phyloP scores from a whole-genome alignment of 2,888 invertebrate genomes.

The Dusona sp. region DNA sequence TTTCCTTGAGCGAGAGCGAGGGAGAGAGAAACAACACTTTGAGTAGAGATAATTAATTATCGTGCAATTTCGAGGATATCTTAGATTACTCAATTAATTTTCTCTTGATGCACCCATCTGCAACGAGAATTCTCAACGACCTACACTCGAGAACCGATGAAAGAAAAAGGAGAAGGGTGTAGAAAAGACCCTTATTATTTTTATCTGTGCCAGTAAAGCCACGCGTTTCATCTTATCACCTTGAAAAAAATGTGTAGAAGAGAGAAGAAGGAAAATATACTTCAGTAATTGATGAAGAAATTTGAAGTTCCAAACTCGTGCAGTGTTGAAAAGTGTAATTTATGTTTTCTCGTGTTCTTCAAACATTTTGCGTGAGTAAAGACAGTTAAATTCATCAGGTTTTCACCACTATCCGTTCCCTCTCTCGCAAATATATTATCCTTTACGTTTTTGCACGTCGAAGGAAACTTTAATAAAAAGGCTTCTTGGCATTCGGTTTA shows the following conservation, averaged over 20 bases:
- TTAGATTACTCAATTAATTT: constrained; percentile 49
- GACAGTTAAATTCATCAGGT: constrained; percentile 4
- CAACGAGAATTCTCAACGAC: neutral
- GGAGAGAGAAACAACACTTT: neutral
- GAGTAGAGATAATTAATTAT: constrained; percentile 50
- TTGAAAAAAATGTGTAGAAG: neutral
- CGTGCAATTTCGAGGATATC: constrained; percentile 5
- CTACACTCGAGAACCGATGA: neutral
- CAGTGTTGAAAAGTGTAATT: constrained; percentile 10
- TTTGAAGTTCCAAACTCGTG: neutral
- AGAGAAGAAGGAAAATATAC: neutral
- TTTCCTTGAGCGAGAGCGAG: constrained; percentile 8
- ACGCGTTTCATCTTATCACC: constrained; percentile 6
- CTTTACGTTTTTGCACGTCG: constrained; percentile 33
- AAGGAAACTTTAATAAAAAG: constrained; percentile 62
- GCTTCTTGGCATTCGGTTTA: constrained; percentile 52
- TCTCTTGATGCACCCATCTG: constrained; percentile 1
- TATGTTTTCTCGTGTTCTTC: constrained; percentile 3
- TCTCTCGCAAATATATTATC: constrained; percentile 17
- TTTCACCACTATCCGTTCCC: neutral
- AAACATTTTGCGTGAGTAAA: constrained; percentile 4
- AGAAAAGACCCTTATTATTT: neutral
- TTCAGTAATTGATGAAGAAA: constrained; percentile 16
- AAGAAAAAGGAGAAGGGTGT: neutral
- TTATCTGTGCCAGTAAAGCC: neutral